Evolutionary conservation across 2,113 vertebrate species (phyloP).

Genomic region (Bucco capensis): DNA sequence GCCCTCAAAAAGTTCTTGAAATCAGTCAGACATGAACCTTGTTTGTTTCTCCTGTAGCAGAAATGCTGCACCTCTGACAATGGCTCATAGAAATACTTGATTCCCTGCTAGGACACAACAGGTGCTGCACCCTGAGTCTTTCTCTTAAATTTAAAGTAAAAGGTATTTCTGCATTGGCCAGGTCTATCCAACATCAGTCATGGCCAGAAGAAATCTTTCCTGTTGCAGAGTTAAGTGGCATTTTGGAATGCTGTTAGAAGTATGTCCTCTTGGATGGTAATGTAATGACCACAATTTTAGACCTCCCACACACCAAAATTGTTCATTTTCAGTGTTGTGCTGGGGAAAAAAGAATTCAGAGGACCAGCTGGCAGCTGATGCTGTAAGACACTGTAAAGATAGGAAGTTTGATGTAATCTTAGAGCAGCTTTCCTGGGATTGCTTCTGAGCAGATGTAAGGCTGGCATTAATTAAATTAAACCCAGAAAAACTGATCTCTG

Average conservation of each 20-base stretch:
- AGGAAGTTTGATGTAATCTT: slow-evolving; percentile 46
- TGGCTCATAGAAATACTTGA: slow-evolving; percentile 12
- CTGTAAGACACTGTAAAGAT: slow-evolving; percentile 29
- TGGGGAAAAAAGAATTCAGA: slow-evolving; percentile 21
- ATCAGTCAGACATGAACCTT: slow-evolving; percentile 66
- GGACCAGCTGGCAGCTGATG: slow-evolving; percentile 58
- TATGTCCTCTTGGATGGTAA: slow-evolving; percentile 54
- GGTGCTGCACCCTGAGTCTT: background rate
- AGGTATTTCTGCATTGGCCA: background rate
- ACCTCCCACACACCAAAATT: slow-evolving; percentile 61
- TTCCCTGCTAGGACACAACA: slow-evolving; percentile 30
- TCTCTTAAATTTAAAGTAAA: slow-evolving; percentile 23
- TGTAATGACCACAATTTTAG: slow-evolving; percentile 58
- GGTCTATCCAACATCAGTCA: background rate
- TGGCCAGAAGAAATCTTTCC: background rate
- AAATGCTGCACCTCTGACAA: slow-evolving; percentile 31
- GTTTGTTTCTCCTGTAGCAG: slow-evolving; percentile 37
- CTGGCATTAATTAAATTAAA: slow-evolving; percentile 69
- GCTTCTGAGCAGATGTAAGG: slow-evolving; percentile 63
- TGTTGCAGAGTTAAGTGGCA: slow-evolving; percentile 21
- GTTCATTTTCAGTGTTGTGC: slow-evolving; percentile 53
- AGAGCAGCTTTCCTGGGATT: slow-evolving; percentile 47
- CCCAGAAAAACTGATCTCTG: slow-evolving; percentile 44
- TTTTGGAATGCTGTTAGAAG: slow-evolving; percentile 51
- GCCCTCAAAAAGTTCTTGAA: slow-evolving; percentile 39